Conservation (phyloP, 92 coral and sea anemone genomes). For the Nematostella vectensis region DNA sequence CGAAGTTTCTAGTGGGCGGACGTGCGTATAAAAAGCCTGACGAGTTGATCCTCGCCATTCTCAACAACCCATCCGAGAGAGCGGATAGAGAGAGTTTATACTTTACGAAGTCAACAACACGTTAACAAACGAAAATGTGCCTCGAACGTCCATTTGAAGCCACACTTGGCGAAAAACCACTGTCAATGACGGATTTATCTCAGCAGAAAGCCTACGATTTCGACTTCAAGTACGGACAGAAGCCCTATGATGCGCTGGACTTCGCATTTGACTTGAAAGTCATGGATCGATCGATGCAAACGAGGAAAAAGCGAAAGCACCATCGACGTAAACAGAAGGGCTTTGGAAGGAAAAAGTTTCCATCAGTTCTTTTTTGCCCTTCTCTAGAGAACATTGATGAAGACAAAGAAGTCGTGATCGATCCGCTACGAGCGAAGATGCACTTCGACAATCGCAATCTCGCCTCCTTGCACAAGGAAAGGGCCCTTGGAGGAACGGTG, state of each 20-base stretch:
- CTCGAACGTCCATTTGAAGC: constrained; percentile 28
- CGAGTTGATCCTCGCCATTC: background rate
- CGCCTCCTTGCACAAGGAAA: constrained; percentile 70
- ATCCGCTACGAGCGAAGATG: constrained; percentile 20
- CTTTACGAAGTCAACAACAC: background rate
- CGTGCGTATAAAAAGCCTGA: constrained; percentile 14
- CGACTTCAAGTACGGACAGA: constrained; percentile 74
- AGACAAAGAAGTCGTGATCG: constrained; percentile 47
- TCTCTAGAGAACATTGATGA: constrained; percentile 88
- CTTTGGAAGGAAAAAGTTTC: constrained; percentile 45
- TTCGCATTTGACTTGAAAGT: constrained; percentile 41
- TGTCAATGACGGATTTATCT: constrained; percentile 52
- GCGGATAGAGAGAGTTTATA: background rate
- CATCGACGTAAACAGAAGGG: constrained; percentile 47
- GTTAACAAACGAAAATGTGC: constrained; percentile 18
- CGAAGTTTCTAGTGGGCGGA: constrained; percentile 18
- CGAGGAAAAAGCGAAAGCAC: constrained; percentile 40
- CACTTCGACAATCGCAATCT: constrained; percentile 48
- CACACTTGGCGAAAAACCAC: constrained; percentile 49
- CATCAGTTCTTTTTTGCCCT: constrained; percentile 50
- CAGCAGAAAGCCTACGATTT: constrained; percentile 69
- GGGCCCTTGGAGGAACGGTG: constrained; percentile 47
- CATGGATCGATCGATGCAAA: constrained; percentile 48
- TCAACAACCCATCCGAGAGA: background rate
- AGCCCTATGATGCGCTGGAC: constrained; percentile 37